Percentiles rank a stretch among this genome's conserved stretches.
Evolutionary conservation across 2,888 invertebrate genomes (phyloP).

Genomic region (Synergus gifuensis): DNA sequence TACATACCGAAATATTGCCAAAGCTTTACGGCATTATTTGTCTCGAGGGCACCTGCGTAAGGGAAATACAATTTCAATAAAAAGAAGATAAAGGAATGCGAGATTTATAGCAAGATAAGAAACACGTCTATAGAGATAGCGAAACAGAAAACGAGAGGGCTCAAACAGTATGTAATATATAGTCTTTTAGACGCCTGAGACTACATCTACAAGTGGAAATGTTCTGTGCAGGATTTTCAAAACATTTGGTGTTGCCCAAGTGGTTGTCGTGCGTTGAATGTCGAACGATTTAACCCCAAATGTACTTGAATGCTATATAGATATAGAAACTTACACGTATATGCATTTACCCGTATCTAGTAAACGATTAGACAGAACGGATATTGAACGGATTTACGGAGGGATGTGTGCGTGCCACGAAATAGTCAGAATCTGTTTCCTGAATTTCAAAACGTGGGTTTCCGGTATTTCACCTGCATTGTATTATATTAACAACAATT

Average conservation of each 20-base stretch:
- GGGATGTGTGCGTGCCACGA: conserved; percentile 5
- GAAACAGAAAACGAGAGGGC: conserved; percentile 23
- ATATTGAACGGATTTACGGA: conserved; percentile 12
- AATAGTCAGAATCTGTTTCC: conserved; percentile 1
- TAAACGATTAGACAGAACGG: not conserved
- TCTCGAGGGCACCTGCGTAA: not conserved
- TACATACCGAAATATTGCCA: not conserved
- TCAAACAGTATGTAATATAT: conserved; percentile 30
- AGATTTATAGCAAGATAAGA: conserved; percentile 32
- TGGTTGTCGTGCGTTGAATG: not conserved
- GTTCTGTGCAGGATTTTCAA: conserved; percentile 7
- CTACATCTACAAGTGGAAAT: conserved; percentile 11
- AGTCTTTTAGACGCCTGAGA: conserved; percentile 6
- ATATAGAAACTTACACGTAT: not conserved
- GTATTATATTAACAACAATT: not conserved
- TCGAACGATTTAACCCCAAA: conserved; percentile 1
- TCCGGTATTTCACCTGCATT: not conserved
- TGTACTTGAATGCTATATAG: not conserved
- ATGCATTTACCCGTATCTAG: not conserved
- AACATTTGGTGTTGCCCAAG: conserved; percentile 15
- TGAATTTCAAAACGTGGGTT: not conserved
- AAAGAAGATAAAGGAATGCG: conserved; percentile 40
- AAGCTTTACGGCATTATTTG: conserved; percentile 24
- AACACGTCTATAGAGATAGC: conserved; percentile 26
- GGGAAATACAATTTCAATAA: conserved; percentile 31